Conservation (phyloP, 2,888 invertebrate genomes). For the Acleris laterana region DNA sequence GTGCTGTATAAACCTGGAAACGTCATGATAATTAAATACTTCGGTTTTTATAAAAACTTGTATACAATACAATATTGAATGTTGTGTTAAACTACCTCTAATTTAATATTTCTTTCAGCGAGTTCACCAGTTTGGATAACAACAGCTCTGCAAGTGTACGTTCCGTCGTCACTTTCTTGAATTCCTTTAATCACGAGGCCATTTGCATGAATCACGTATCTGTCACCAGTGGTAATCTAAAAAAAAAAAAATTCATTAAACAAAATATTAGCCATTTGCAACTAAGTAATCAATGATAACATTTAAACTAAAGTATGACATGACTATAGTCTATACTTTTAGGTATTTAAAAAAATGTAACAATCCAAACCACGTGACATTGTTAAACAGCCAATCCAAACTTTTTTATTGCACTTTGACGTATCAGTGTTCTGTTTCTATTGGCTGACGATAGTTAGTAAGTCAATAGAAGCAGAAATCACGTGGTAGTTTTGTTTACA, state of each 20-base stretch:
- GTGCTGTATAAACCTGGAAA: conserved; percentile 88
- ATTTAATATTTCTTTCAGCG: conserved; percentile 89
- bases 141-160: conserved; percentile 94
- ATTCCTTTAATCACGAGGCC: conserved; percentile 91
- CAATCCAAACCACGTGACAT: too few species aligned
- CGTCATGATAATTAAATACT: background rate
- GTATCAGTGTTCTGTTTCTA: too few species aligned
- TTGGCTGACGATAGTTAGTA: too few species aligned
- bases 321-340: too few species aligned
- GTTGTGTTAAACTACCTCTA: conserved; percentile 84
- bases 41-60: background rate
- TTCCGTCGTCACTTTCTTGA: conserved; percentile 92
- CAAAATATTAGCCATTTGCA: background rate
- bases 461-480: too few species aligned
- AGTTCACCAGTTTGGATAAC: conserved; percentile 92
- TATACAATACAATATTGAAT: background rate
- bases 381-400: too few species aligned
- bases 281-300: too few species aligned
- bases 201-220: conserved; percentile 89
- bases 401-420: too few species aligned
- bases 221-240: conserved; percentile 87
- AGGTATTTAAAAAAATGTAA: too few species aligned
- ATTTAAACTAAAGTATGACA: background rate
- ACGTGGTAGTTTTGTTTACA: too few species aligned
- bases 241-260: conserved; percentile 17